Base-by-base conservation (phyloP, 2,888 invertebrate genomes). In the Philaethria dido region DNA sequence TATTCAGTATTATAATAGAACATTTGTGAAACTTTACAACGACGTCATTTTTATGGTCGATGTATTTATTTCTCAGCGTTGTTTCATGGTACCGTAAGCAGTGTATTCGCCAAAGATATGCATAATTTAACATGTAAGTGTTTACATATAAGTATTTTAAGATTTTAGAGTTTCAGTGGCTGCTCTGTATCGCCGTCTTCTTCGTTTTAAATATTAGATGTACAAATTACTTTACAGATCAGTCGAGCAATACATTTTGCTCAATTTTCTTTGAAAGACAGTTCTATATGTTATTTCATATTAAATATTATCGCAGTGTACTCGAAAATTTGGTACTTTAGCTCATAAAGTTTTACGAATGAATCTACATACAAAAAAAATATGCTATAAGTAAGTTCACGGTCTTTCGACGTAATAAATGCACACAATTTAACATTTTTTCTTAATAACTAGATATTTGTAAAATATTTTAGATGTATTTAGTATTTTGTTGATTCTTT, bases 51-150 rank as follows among this genome's bases (percentile, higher is more conserved):
- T 85, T 77, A 76, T 72, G 74, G 74, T 78, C 77, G 72, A 75
- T 73, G 69, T 75, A 72, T 76, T 74, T 76, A 74, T 77, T 79
- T 79, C 75, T 77, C 77, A 78, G 47, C 70, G 66, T 72, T 76
- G 75, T 82, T 81, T 80, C 79, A 84, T 74, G 86, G 88, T 89
- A 88, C 88, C 85, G 78, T 86, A 81, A 87, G 85, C 87, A 91
- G 88, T 92, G 87, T 90, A 89, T 84, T 90, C 90, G 91, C 92
- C 92, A 92, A 92, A 92, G 92, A 92, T 92, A 85, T 84, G 90
- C 90, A 90, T 92, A 92, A 91, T 91, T 87, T 86, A 66, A n/a
- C 83, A 82, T 73, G 75, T 86, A 86, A 85, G 77, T n/a, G 82
- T 82, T 83, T 25, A 62, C 64, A 57, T n/a, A 20, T 69, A 71